A percentile compares a stretch with the other conserved stretches of the same genome.
Conservation (phyloP, 2,113 vertebrate genomes). For the Tachuris rubrigastra region DNA sequence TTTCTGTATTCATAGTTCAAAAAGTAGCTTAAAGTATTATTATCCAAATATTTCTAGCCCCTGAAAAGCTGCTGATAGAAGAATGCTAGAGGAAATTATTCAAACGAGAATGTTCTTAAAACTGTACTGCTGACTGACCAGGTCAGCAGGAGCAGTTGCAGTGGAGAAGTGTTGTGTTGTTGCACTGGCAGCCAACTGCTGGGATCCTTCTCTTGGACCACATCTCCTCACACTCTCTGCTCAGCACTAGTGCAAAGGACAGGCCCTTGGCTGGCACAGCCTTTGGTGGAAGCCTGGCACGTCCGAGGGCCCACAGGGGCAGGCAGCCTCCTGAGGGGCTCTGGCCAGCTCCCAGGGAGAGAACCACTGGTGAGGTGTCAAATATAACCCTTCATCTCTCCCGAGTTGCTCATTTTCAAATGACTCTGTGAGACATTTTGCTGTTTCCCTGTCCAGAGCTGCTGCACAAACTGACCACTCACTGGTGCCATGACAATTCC, state of each 20-base stretch:
- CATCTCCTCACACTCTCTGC: not conserved
- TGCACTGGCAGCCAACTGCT: not conserved
- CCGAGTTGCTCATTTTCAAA: not conserved
- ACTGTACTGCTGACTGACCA: not conserved
- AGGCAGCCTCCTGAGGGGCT: not conserved
- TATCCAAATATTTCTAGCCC: not conserved
- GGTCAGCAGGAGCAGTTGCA: not conserved
- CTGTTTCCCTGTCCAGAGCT: not conserved
- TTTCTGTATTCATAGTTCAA: constrained; percentile 20
- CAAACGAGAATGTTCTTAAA: not conserved
- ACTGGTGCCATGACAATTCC: not conserved
- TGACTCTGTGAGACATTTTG: not conserved
- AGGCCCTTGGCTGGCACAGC: accelerated
- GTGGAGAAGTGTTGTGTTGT: not conserved
- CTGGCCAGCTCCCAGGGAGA: not conserved
- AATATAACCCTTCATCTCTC: not conserved
- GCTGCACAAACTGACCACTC: not conserved
- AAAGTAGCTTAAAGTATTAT: constrained; percentile 43
- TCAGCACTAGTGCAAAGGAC: accelerated
- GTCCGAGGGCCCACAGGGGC: not conserved
- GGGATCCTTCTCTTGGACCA: not conserved
- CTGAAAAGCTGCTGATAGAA: not conserved
- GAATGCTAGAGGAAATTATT: not conserved
- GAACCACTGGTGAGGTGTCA: not conserved
- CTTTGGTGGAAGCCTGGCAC: accelerated